A percentile compares a stretch with the other conserved stretches of the same genome.
Evolutionary conservation across 30 jellyfish, hydroid and myxozoan species (phyloP).

Genomic region (Turritopsis dohrnii): DNA sequence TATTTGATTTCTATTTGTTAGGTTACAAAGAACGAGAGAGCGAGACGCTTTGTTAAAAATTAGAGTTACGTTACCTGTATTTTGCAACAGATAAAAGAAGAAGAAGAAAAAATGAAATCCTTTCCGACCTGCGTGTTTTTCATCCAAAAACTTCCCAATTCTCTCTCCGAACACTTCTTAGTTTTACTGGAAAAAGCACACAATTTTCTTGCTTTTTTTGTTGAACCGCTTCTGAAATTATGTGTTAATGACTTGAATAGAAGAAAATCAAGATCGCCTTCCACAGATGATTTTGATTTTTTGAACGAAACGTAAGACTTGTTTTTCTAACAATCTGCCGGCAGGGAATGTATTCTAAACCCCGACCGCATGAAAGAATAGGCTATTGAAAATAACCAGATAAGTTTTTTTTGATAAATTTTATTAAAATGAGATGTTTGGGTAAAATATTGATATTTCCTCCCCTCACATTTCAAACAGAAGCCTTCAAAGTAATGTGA

Average conservation of each 20-base stretch:
- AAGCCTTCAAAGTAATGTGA: not conserved
- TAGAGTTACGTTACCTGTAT: too few relatives aligned
- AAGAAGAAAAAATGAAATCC: too few relatives aligned
- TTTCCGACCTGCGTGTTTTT: too few relatives aligned
- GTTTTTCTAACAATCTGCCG: not conserved
- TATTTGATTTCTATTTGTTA: too few relatives aligned
- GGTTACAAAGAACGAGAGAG: too few relatives aligned
- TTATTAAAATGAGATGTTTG: not conserved
- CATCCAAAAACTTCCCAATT: too few relatives aligned
- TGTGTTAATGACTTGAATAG: not conserved
- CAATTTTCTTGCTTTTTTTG: not conserved
- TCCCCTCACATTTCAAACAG: not conserved
- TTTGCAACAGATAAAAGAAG: too few relatives aligned
- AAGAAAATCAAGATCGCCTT: not conserved
- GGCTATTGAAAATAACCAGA: not conserved
- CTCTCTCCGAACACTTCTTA: not conserved
- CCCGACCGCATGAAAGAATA: not conserved
- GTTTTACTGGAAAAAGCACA: too few relatives aligned
- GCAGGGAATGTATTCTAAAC: not conserved
- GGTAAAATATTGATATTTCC: not conserved
- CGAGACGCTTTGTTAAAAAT: too few relatives aligned
- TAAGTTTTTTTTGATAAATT: not conserved
- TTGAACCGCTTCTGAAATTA: not conserved
- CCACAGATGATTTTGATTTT: not conserved
- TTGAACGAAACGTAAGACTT: not conserved